Evolutionary conservation across 2,797 vertebrate species (phyloP), one percentile per base, ranked within the genome.

Genomic region (Mastacembelus armatus): DNA sequence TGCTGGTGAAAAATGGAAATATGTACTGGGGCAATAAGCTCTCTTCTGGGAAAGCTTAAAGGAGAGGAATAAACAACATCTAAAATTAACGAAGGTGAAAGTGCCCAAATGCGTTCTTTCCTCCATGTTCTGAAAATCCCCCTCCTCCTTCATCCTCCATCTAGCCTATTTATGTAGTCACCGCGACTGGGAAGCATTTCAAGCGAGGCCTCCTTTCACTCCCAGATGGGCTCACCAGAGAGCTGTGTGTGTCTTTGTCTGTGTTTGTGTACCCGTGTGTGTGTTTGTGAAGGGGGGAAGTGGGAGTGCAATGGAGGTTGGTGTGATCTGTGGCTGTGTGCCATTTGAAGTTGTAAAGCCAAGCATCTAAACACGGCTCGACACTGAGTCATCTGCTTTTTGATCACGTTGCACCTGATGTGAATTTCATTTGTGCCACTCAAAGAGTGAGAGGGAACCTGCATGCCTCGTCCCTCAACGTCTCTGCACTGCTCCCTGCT

Each of bases 41-140:
- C 74, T 86, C 73, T 81, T 71, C 60, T 72, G 75, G 69, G 66
- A 68, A 64, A 79, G 62, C 73, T 72, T 80, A 65, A 72, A 84
- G 69, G 58, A 81, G 64, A 50, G 66, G 75, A 84, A 84, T 80
- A 85, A 89, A 80, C 71, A 83, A 71, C 83, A 84, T 85, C 75
- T 87, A 88, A 84, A 84, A 89, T 91, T 85, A 89, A 90, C 81
- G 14, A 89, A 85, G 72, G 85, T 63, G 74, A 88, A 78, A 72
- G 62, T 71, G 74, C 68, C 71, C 56, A 52, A 75, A 85, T 43
- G 48, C 39, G 47, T 74, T 84, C 66, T 75, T 55, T 71, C 50
- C 74, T 73, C 80, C 69, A 71, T 78, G 74, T 81, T 89, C 69
- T 75, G 50, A 88, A 68, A 39, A 64, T 50, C 38, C 30, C 52